Evolutionary conservation across 2,888 invertebrate genomes (phyloP).

Genomic region (Ethmia dodecea): DNA sequence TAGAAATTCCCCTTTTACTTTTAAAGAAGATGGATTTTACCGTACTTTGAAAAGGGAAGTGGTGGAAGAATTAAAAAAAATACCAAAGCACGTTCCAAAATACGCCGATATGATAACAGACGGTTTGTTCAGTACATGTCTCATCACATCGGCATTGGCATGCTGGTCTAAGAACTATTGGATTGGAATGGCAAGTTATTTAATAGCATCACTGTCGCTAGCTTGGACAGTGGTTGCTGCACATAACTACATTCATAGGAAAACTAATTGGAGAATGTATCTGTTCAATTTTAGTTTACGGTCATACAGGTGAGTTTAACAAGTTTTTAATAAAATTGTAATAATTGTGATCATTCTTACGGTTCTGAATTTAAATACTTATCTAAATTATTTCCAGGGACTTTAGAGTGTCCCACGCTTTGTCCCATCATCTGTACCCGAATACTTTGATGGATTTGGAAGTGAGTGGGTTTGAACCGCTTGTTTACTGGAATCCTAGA

Average conservation of each 20-base stretch:
- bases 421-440: constrained; percentile 88
- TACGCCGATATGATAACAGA: constrained; percentile 48
- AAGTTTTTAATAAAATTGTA: background rate
- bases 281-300: constrained; percentile 83
- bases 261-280: constrained; percentile 88
- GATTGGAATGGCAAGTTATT: constrained; percentile 34
- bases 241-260: constrained; percentile 89
- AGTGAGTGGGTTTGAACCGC: constrained; percentile 81
- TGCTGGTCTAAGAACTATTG: constrained; percentile 42
- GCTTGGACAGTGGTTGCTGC: constrained; percentile 79
- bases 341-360: too few species aligned
- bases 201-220: constrained; percentile 66
- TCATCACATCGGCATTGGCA: constrained; percentile 43
- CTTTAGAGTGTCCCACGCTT: constrained; percentile 85
- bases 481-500: constrained; percentile 81
- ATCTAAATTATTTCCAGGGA: too few species aligned
- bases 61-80: constrained; percentile 71
- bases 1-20: constrained; percentile 85
- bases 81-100: constrained; percentile 43
- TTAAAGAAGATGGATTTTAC: constrained; percentile 86
- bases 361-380: too few species aligned
- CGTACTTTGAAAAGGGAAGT: constrained; percentile 80
- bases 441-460: constrained; percentile 88
- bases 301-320: constrained; percentile 75
- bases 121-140: constrained; percentile 44